A percentile compares a stretch with the other conserved stretches of the same genome.
Conservation (phyloP, 1,140 invertebrate genomes). For the Bicyclus anynana region DNA sequence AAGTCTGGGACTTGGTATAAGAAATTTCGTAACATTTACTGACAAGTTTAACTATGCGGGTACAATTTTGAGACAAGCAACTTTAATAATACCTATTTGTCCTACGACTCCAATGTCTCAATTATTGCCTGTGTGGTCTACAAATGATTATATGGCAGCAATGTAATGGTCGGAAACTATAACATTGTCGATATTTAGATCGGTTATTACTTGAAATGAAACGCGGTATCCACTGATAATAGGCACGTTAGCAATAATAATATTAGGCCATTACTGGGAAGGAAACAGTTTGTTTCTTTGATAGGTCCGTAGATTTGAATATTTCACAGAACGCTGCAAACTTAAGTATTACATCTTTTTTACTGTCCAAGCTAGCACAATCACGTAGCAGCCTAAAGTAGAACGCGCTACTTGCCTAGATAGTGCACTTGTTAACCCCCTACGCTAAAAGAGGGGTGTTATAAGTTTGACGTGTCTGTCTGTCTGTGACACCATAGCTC, state of each 20-base stretch:
- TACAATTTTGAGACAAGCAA: slow-evolving; percentile 22
- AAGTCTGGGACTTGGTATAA: slow-evolving; percentile 36
- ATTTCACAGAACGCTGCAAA: not conserved
- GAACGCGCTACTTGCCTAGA: no score
- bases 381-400: no score
- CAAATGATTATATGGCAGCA: slow-evolving; percentile 50
- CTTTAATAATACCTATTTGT: slow-evolving; percentile 58
- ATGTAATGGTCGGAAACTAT: slow-evolving; percentile 59
- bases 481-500: no score
- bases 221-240: slow-evolving; percentile 59
- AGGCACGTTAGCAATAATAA: slow-evolving; percentile 52
- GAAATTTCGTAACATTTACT: slow-evolving; percentile 45
- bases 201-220: slow-evolving; percentile 61
- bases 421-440: no score
- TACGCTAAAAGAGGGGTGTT: no score
- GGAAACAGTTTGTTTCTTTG: slow-evolving; percentile 49
- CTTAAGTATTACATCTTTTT: not conserved
- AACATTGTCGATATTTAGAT: slow-evolving; percentile 61
- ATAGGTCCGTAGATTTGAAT: not conserved
- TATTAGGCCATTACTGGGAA: slow-evolving; percentile 53
- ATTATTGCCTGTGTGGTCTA: slow-evolving; percentile 68
- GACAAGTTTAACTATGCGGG: slow-evolving; percentile 23
- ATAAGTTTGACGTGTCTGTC: no score
- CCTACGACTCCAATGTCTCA: slow-evolving; percentile 54
- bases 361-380: not conserved